These are phyloP conservation scores for Orthosia gracilis DNA, from an alignment of 2,888 invertebrate genomes.

Conservation along the genomic window DNA sequence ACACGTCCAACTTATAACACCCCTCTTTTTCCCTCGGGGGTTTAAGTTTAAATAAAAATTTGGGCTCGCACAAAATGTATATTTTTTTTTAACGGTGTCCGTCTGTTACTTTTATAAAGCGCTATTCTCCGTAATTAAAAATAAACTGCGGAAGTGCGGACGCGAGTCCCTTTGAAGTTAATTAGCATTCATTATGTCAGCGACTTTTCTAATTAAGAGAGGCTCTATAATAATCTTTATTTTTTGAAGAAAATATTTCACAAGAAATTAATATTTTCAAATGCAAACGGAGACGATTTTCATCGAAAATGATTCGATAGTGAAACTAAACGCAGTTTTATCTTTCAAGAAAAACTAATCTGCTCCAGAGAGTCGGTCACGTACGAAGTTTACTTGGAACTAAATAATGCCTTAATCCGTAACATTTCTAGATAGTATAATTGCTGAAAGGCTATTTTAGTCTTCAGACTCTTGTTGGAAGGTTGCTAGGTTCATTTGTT, in stretches of 20 bases:
- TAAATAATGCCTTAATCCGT: constrained; percentile 29
- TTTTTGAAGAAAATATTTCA: constrained; percentile 1
- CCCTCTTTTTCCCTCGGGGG: no score
- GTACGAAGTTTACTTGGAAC: constrained; percentile 19
- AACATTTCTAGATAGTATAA: constrained; percentile 1
- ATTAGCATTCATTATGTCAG: constrained; percentile 31
- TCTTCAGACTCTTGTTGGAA: constrained; percentile 1
- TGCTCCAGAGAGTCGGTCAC: constrained; percentile 14
- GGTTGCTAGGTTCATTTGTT: background rate
- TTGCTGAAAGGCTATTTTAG: background rate
- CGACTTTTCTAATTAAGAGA: constrained; percentile 14
- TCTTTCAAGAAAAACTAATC: background rate
- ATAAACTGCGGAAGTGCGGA: background rate
- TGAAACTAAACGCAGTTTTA: background rate
- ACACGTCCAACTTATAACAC: no score
- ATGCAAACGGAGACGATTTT: background rate
- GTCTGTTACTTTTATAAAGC: background rate
- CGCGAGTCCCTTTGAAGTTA: constrained; percentile 14
- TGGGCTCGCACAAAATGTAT: no score
- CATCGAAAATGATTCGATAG: background rate
- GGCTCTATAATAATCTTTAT: constrained; percentile 5
- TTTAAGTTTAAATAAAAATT: no score
- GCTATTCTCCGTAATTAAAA: constrained; percentile 11
- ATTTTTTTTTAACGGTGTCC: background rate
- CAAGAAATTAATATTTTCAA: background rate